These are phyloP conservation scores for Centrocercus urophasianus DNA, from an alignment of 2,113 vertebrate species.

Conservation along the genomic window DNA sequence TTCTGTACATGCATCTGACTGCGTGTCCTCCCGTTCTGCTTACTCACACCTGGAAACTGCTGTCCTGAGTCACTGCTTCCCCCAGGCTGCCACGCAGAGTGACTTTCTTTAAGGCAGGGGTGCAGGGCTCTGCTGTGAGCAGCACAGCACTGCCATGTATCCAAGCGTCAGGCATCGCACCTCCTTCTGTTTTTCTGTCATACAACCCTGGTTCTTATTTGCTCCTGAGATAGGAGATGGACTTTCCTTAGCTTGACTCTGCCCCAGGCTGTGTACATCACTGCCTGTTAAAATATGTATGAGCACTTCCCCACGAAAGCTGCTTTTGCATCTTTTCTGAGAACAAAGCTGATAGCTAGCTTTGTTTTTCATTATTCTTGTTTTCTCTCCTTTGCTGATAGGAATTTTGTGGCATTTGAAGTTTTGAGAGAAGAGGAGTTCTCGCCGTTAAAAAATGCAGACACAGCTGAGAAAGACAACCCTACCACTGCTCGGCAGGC, in stretches of 20 bases:
- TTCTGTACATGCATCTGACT: not conserved
- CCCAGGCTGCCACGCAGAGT: not conserved
- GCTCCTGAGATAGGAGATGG: not conserved
- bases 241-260: not conserved
- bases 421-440: constrained; percentile 92
- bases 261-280: not conserved
- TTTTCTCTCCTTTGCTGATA: constrained; percentile 48
- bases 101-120: not conserved
- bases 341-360: not conserved
- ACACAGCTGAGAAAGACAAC: constrained; percentile 80
- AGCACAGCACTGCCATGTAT: fast-evolving
- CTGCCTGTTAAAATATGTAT: not conserved
- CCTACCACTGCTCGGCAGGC: constrained; percentile 82
- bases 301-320: not conserved
- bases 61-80: not conserved
- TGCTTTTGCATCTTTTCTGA: not conserved
- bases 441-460: constrained; percentile 91
- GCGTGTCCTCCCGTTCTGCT: not conserved
- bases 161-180: not conserved
- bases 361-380: not conserved
- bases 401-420: constrained; percentile 92
- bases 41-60: not conserved
- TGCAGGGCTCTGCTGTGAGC: not conserved
- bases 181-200: not conserved
- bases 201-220: not conserved